Percentiles rank a stretch among this genome's conserved stretches.
Conservation (phyloP, 2,888 invertebrate genomes). For the Onthophagus sagittarius region DNA sequence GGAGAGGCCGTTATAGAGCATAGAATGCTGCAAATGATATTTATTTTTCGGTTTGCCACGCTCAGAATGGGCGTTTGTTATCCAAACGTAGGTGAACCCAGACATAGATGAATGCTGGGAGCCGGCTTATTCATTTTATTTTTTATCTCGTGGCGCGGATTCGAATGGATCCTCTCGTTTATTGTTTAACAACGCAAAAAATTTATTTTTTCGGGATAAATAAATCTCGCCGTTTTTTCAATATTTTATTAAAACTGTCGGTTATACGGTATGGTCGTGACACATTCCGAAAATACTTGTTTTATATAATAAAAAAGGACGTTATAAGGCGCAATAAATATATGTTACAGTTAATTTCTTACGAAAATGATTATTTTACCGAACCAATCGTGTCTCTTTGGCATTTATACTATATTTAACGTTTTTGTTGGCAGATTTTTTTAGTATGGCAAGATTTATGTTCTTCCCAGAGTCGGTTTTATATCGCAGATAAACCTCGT, state of each 20-base stretch:
- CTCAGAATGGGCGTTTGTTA: not conserved
- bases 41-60: constrained; percentile 1
- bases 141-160: not conserved
- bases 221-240: not conserved
- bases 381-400: not conserved
- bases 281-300: not conserved
- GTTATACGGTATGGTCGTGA: not conserved
- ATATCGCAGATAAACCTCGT: not conserved
- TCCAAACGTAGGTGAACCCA: not conserved
- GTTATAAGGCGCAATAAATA: not conserved
- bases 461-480: not conserved
- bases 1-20: not conserved
- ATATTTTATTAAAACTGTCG: constrained; percentile 10
- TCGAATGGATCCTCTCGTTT: not conserved
- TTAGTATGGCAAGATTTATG: not conserved
- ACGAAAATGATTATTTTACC: too few species aligned
- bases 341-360: not conserved
- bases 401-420: not conserved
- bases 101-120: constrained; percentile 6
- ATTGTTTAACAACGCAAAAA: constrained; percentile 10
- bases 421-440: not conserved
- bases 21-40: not conserved
- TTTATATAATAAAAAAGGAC: not conserved
- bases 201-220: not conserved
- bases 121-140: constrained; percentile 7